Percentiles rank a stretch among this genome's conserved stretches.
Evolutionary conservation across 2,797 vertebrate species (phyloP).

Genomic region (Rhincodon typus): DNA sequence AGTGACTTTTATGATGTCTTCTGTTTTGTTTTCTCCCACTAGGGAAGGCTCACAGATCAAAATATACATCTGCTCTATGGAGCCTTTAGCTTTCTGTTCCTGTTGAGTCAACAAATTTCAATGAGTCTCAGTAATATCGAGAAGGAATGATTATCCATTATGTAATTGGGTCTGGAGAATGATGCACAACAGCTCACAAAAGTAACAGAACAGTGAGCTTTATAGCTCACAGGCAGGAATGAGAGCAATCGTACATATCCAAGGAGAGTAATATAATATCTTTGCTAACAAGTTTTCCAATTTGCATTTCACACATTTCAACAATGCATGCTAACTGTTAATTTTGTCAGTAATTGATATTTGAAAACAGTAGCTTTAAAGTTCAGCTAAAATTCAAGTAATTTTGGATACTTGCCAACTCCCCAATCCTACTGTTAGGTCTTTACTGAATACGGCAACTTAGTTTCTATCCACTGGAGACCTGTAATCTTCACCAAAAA

Average conservation of each 20-base stretch:
- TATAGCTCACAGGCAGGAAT: background rate
- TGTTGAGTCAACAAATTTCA: background rate
- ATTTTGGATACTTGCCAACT: conserved; percentile 29
- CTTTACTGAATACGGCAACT: conserved; percentile 11
- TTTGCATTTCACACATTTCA: conserved; percentile 34
- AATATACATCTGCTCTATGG: background rate
- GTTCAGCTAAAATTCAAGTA: conserved; percentile 26
- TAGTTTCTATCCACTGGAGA: background rate
- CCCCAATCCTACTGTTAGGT: background rate
- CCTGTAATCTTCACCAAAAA: conserved; percentile 52
- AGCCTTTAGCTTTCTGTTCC: background rate
- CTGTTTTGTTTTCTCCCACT: background rate
- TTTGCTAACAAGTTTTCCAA: conserved; percentile 26
- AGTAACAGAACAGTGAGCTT: background rate
- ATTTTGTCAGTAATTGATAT: conserved; percentile 34
- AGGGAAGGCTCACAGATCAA: background rate
- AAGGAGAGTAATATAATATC: conserved; percentile 29
- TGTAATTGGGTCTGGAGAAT: background rate
- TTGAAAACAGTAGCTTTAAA: conserved; percentile 18
- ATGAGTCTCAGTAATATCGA: background rate
- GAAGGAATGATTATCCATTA: background rate
- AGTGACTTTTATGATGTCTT: background rate
- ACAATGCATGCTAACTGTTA: conserved; percentile 34
- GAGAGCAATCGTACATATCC: conserved; percentile 2
- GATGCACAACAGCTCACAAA: background rate